Evolutionary conservation across 1,140 invertebrate genomes (phyloP).

Genomic region (Heliconius hermathena): DNA sequence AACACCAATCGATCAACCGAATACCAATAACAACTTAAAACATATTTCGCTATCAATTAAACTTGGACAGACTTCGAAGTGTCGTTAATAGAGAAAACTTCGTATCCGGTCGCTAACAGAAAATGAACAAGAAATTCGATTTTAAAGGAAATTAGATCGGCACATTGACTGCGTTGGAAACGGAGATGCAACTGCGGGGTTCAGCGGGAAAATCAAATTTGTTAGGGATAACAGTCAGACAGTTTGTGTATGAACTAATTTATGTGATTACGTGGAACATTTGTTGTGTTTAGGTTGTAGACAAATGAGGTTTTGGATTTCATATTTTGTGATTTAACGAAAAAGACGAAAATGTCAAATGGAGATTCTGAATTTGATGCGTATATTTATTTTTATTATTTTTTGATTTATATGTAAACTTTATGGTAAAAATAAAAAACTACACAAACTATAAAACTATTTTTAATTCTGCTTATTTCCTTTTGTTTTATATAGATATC

Average conservation of each 20-base stretch:
- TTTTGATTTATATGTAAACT: too few species aligned
- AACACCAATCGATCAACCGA: too few species aligned
- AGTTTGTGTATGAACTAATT: slow-evolving; percentile 7
- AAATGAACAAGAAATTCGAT: slow-evolving; percentile 21
- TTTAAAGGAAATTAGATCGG: slow-evolving; percentile 22
- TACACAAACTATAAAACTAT: too few species aligned
- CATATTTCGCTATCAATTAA: background rate
- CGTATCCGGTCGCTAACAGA: slow-evolving; percentile 2
- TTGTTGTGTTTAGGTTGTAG: background rate
- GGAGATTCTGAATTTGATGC: too few species aligned
- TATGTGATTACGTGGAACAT: background rate
- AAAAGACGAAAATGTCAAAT: too few species aligned
- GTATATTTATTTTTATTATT: too few species aligned
- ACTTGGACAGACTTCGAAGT: background rate
- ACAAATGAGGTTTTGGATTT: background rate
- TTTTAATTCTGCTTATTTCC: too few species aligned
- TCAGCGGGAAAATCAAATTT: slow-evolving; percentile 29
- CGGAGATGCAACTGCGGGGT: slow-evolving; percentile 28
- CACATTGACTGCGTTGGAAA: slow-evolving; percentile 20
- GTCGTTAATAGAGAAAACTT: background rate
- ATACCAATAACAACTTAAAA: too few species aligned
- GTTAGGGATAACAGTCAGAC: slow-evolving; percentile 12
- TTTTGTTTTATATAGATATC: too few species aligned
- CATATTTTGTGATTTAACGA: too few species aligned
- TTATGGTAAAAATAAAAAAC: too few species aligned